phyloP scores from a whole-genome alignment of 2,888 invertebrate genomes.

The Polyommatus icarus region DNA sequence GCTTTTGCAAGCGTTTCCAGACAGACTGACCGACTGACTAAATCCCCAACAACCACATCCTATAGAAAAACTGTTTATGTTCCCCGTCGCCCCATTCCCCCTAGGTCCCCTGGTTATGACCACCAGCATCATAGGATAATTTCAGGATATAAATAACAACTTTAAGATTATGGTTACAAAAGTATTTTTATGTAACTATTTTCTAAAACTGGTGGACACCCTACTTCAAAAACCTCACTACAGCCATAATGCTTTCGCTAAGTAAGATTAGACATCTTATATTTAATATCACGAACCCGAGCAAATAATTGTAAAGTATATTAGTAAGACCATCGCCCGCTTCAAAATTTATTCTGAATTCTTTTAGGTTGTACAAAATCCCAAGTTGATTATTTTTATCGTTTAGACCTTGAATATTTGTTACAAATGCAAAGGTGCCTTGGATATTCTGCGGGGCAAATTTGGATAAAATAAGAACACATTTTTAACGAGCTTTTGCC shows the following conservation, averaged over 20 bases:
- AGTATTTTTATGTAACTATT: not conserved
- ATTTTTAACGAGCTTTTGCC: no score
- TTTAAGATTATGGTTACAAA: not conserved
- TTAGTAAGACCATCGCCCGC: not conserved
- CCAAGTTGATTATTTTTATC: not conserved
- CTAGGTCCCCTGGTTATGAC: no score
- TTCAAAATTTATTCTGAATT: not conserved
- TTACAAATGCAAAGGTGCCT: no score
- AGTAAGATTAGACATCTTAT: not conserved
- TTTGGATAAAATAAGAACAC: no score
- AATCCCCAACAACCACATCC: no score
- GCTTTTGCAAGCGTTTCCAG: no score
- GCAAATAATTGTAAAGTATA: constrained; percentile 10
- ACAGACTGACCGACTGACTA: no score
- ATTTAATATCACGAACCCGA: constrained; percentile 3
- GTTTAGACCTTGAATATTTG: not conserved
- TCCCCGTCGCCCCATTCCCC: no score
- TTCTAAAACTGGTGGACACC: not conserved
- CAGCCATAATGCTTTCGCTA: constrained; percentile 15
- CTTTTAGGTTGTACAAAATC: not conserved
- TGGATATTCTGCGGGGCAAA: no score
- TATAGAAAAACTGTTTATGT: no score
- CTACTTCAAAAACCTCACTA: not conserved
- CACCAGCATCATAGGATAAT: no score
- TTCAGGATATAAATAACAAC: no score